Percentiles rank a stretch among this genome's conserved stretches.
These are phyloP conservation scores for Trimorus sp. DNA, from an alignment of 2,888 invertebrate species.

Conservation along the genomic window DNA sequence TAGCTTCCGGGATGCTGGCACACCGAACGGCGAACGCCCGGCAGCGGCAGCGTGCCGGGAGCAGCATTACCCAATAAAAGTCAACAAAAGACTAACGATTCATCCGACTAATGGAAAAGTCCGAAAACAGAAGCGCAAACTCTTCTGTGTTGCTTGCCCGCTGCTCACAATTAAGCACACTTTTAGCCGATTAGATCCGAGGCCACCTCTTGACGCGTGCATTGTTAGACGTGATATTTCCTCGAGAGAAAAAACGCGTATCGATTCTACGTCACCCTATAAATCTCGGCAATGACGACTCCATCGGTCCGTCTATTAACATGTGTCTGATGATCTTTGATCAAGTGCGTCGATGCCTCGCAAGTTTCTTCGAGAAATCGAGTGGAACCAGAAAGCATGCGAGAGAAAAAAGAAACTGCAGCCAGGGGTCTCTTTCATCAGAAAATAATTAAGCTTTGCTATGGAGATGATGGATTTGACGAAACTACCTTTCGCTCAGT, in stretches of 20 bases:
- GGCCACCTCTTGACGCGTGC: slow-evolving; percentile 33
- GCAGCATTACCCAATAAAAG: slow-evolving; percentile 80
- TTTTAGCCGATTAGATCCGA: slow-evolving; percentile 81
- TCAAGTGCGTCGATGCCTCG: neutral
- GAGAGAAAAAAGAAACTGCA: neutral
- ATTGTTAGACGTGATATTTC: slow-evolving; percentile 40
- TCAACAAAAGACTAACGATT: slow-evolving; percentile 82
- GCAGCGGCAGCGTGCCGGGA: slow-evolving; percentile 71
- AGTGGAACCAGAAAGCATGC: neutral
- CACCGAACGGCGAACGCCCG: slow-evolving; percentile 60
- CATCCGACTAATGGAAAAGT: slow-evolving; percentile 82
- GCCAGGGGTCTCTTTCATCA: slow-evolving; percentile 78
- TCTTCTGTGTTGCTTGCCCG: slow-evolving; percentile 67
- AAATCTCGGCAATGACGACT: neutral
- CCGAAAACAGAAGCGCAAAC: slow-evolving; percentile 79
- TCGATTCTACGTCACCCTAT: slow-evolving; percentile 11
- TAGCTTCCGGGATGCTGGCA: slow-evolving; percentile 45
- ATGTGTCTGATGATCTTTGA: slow-evolving; percentile 5
- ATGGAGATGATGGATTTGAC: slow-evolving; percentile 81
- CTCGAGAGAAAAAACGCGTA: slow-evolving; percentile 19
- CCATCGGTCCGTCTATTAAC: slow-evolving; percentile 13
- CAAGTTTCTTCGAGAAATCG: neutral
- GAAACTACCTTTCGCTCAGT: slow-evolving; percentile 79
- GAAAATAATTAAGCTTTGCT: slow-evolving; percentile 82
- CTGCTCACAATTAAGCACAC: slow-evolving; percentile 81